Evolutionary conservation across 1,140 invertebrate species (phyloP), one percentile per base, ranked within the genome.

Genomic region (Formica selysi): DNA sequence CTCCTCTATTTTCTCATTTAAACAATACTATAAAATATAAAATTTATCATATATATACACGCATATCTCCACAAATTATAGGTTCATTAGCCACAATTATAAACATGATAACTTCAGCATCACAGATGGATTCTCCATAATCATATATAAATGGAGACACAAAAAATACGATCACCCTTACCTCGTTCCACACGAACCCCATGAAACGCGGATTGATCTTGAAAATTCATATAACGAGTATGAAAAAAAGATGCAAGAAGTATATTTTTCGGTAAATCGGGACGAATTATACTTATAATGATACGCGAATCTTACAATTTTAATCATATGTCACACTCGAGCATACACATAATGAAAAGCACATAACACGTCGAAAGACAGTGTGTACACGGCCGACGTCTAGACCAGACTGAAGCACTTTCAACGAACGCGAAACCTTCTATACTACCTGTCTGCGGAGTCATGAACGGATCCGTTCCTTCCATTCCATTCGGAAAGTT

Each of bases 111-210:
- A 22, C 3, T 61, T 41, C n/a, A 83, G 29, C 4, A 29, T 26
- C 67, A 13, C 16, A 26, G 26, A n/a, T 16, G 22, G 41, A 74
- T 36, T 44, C 41, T 11, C 10, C 10, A 44, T 7, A 86, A 32
- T 68, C 11, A 29, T 44, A 11, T 10, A 64, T 57, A 76, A 79
- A 64, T 19, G 48, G n/a, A 16, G 29, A 48, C 11, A 74, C 29
- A n/a, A 51, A 80, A 44, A n/a, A 38, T 10, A 8, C 7, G 19
- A 10, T 1, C 29, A 73, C 83, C 16, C 76, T 92, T 88, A 94
- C 93, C 93, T 94, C 93, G 92, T 94, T 92, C 91, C 89, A 93
- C 85, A 93, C 92, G 88, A 94, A 94, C 89, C 93, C 93, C 93
- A 94, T 94, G 81, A 91, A 91, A 89, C 86, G 86, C 84, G 81